Evolutionary conservation across 1,140 invertebrate species (phyloP), one percentile per base, ranked within the genome.

Genomic region (Hyphantria cunea): DNA sequence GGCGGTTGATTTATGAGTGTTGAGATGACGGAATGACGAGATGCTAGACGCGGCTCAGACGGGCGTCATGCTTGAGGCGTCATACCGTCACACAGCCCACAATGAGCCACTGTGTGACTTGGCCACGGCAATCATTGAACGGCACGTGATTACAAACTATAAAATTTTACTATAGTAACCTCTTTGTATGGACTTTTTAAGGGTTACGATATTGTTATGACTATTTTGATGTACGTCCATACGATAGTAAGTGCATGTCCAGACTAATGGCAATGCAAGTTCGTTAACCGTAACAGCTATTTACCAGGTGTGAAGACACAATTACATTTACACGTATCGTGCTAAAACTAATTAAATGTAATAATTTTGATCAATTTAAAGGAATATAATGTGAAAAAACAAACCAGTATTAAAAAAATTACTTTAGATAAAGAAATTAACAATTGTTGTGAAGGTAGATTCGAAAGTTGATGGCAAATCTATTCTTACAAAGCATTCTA

Each of bases 31-130:
- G 67, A 45, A 50, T 58, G 63, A 31, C 31, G 68, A 47, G 66
- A 58, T 55, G 61, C 52, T 84, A 83, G 84, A 87, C 81, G 78
- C 47, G 48, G 49, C 55, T 68, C 64, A 87, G 84, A 87, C 84
- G 71, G 42, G 42, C 45, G 41, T 44, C 41, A 44, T 44, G 11
- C 41, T 44, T n/a, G 12, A 44, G 11, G 41, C 41, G 41, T 44
- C 41, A 44, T 44, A n/a, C 2, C 60, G 63, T 39, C 48, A 59
- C 54, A 47, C 64, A 42, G 33, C 45, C 42, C 59, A 79, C 70
- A 80, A 78, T 61, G 71, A 65, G 53, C 54, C 42, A 52, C 69
- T 78, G 74, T 61, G 70, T 70, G 3, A 33, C 48, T 17, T 25
- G 17, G 17, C 17, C 17, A 39, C 37, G n/a, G 37, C 37, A 39